Evolutionary conservation across 92 coral and sea anemone species (phyloP), one percentile per base, ranked within the genome.

Genomic region (Parazoanthus swiftii): DNA sequence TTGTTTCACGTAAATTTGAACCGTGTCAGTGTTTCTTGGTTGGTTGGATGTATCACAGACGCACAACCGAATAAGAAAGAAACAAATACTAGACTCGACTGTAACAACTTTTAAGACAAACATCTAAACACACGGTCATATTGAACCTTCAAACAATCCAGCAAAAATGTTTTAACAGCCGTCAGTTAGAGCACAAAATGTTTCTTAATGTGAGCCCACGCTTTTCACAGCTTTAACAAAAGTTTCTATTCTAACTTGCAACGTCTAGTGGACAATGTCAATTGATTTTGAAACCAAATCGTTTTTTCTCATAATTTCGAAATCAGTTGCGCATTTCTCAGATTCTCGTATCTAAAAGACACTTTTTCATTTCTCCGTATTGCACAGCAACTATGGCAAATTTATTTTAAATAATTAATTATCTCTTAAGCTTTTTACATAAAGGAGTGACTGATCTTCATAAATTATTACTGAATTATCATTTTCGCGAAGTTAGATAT

Each of bases 331-430:
- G 25, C 21, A 80, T 35, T 36, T 33, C 25, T 80, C 67, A 8
- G 0, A 36, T 29, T 71, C 59, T 2, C 59, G 42, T 39, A 39
- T 39, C 42, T 39, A 4, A 2, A 36, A 80, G 73, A 16, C 51
- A 21, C 18, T 26, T 46, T 14, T 21, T 14, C 21, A 36, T 2
- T 16, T 29, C 33, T 58, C 58, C 70, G 38, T 4, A 26, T 80
- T 58, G 25, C 72, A 80, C 39, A 58, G 25, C 38, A 37, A 76
- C 71, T 7, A 2, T 16, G 50, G 82, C 23, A 29, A 80, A 26
- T 80, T 58, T 58, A 36, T 56, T 54, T 80, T 80, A 80, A 80
- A 80, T 80, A 35, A 80, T 80, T 80, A 58, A 80, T 80, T 0
- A 80, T 58, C 85, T 80, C 85, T 18, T 21, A 80, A 58, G 16